Base-by-base conservation (phyloP, 2,113 vertebrate genomes). In the Tupaia chinensis region DNA sequence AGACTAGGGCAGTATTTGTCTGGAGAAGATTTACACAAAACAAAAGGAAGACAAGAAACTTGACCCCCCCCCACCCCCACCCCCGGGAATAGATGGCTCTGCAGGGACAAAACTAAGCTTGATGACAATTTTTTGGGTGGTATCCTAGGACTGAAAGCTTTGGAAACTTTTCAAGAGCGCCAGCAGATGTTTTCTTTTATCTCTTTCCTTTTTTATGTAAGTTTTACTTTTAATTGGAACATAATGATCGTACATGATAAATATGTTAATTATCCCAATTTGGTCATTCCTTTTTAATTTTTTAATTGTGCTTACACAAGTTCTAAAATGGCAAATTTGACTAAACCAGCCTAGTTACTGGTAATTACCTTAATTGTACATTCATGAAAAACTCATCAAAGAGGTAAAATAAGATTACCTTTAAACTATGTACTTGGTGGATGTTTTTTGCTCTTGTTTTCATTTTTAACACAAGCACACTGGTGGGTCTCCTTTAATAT, bases 291-390 rank as follows among this genome's bases (percentile, higher is more conserved):
- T 87, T 72, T 78, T 91, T 72, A 17, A 80, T 73, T 85, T 85
- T 89, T 82, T 81, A 92, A 81, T 83, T 94, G 77, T 85, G 70
- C 29, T 63, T 17, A 79, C 23, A 70, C 5, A 92, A 91, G 23
- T 93, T 95, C 89, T 90, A 93, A 15, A 96, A 87, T 53, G 69
- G 70, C 85, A 76, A 58, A 65, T 94, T 92, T 95, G 88, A 84
- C 88, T 60, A 92, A 96, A 87, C 70, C 34, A n/a, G 23, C 65
- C 7, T 73, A 68, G 61, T 88, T 93, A 91, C 61, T 88, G 89
- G 63, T 73, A 90, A 87, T 94, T 90, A 80, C 34, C 78, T 90
- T 87, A 85, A 92, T 91, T 88, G n/a, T 29, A 65, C 60, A 74
- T 65, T 87, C 81, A 29, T 70, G n/a, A 82, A 92, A 93, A 95